phyloP scores from a whole-genome alignment of 2,797 vertebrate genomes.

The Sorex maritimensis region DNA sequence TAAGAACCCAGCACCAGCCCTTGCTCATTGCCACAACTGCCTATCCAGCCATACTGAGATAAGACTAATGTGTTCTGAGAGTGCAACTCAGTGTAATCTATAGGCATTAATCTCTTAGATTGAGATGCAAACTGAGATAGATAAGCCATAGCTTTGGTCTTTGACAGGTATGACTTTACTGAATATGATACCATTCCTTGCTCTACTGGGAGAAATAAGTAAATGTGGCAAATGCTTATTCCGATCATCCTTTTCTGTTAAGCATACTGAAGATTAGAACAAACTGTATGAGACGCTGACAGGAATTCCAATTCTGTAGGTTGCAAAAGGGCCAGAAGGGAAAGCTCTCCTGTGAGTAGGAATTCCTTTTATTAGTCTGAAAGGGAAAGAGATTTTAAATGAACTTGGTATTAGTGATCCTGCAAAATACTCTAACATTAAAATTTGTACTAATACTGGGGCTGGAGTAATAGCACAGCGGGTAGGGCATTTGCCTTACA shows the following conservation, averaged over 20 bases:
- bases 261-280: background rate
- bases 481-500: too few relatives aligned
- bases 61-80: background rate
- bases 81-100: background rate
- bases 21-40: background rate
- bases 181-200: background rate
- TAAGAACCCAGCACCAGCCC: background rate
- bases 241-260: constrained; percentile 8
- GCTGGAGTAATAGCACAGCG: too few relatives aligned
- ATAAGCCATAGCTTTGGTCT: background rate
- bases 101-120: constrained; percentile 7
- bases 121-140: background rate
- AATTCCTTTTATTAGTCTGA: background rate
- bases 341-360: background rate
- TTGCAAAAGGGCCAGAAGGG: background rate
- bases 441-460: constrained; percentile 23
- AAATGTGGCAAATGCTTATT: background rate
- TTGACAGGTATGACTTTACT: constrained; percentile 15
- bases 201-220: background rate
- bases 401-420: background rate
- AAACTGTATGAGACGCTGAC: background rate
- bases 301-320: background rate
- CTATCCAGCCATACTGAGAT: background rate
- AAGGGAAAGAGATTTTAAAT: background rate
- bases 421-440: too few relatives aligned